phyloP scores from a whole-genome alignment of 2,113 vertebrate genomes.

The Dicerorhinus sumatrensis region DNA sequence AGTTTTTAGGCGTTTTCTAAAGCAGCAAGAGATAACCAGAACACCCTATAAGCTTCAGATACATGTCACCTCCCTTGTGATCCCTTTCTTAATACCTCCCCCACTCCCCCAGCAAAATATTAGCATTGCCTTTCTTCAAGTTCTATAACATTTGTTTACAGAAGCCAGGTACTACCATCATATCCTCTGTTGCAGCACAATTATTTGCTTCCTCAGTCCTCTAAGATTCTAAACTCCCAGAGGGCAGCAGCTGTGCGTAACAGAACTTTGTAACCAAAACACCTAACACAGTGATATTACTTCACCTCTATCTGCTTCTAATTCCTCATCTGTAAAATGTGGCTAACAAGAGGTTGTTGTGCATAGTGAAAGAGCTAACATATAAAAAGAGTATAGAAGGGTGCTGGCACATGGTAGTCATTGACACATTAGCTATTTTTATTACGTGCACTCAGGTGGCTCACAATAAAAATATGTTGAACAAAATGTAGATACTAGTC shows the following conservation, averaged over 20 bases:
- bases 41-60: background rate
- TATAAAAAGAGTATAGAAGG: background rate
- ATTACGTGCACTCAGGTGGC: background rate
- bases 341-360: background rate
- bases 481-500: background rate
- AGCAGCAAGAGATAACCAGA: background rate
- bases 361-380: background rate
- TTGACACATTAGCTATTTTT: background rate
- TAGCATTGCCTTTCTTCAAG: background rate
- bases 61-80: background rate
- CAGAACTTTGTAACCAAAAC: background rate
- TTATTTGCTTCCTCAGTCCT: background rate
- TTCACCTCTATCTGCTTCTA: background rate
- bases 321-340: background rate
- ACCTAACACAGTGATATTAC: no score
- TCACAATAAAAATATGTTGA: background rate
- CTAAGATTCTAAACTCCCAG: background rate
- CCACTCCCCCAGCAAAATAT: background rate
- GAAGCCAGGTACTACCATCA: background rate
- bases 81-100: background rate
- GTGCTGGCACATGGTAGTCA: background rate
- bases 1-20: background rate
- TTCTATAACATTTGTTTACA: background rate
- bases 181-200: background rate
- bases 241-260: background rate